phyloP scores from a whole-genome alignment of 2,113 vertebrate species.

The Synodontis membranacea region DNA sequence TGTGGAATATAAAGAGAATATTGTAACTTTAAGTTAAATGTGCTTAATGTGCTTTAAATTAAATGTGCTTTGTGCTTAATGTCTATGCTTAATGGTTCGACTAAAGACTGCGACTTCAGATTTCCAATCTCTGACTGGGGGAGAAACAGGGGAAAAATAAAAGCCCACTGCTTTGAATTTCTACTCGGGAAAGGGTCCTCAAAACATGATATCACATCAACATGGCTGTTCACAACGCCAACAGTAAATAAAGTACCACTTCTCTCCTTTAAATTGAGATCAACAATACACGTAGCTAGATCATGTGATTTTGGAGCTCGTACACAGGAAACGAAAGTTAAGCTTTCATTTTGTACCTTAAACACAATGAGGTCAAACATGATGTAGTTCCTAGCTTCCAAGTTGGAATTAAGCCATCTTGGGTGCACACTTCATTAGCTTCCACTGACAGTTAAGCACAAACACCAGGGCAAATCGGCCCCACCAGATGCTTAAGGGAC shows the following conservation, averaged over 20 bases:
- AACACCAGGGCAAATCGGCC: background rate
- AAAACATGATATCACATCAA: background rate
- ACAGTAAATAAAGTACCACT: too few species aligned
- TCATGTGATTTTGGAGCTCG: too few species aligned
- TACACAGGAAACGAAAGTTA: too few species aligned
- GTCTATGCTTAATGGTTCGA: background rate
- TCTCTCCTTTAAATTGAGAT: too few species aligned
- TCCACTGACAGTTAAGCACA: background rate
- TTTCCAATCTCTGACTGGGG: background rate
- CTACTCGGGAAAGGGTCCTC: background rate
- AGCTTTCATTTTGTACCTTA: too few species aligned
- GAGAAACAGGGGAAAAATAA: too few species aligned
- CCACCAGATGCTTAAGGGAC: background rate
- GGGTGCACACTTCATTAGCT: background rate
- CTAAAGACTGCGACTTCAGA: background rate
- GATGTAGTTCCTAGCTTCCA: background rate
- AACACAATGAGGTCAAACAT: too few species aligned
- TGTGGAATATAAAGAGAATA: constrained; percentile 21
- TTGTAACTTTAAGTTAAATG: too few species aligned
- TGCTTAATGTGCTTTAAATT: too few species aligned
- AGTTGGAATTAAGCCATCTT: background rate
- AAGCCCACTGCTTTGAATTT: too few species aligned
- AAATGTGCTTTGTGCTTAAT: too few species aligned
- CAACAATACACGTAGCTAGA: too few species aligned
- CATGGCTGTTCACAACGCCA: background rate